These are phyloP conservation scores for Schrankia costaestrigalis DNA, from an alignment of 2,888 invertebrate species.

Conservation along the genomic window DNA sequence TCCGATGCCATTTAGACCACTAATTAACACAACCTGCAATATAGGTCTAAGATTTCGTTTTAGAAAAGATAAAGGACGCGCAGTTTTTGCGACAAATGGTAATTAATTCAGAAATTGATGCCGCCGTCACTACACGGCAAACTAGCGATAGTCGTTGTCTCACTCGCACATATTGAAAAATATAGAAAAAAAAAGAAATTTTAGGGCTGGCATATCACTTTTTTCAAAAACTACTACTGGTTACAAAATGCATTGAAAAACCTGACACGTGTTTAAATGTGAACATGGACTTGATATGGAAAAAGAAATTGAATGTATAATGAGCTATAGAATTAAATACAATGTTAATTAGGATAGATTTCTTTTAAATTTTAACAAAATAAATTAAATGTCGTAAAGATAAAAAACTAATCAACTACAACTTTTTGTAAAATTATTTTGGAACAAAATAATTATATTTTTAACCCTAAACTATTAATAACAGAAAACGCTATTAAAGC, in stretches of 20 bases:
- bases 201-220: slow-evolving; percentile 24
- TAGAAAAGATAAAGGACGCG: slow-evolving; percentile 78
- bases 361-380: too few relatives aligned
- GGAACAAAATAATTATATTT: too few relatives aligned
- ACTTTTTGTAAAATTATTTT: too few relatives aligned
- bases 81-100: slow-evolving; percentile 81
- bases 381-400: too few relatives aligned
- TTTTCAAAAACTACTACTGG: slow-evolving; percentile 15
- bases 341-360: too few relatives aligned
- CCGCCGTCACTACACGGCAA: slow-evolving; percentile 75
- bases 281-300: too few relatives aligned
- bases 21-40: slow-evolving; percentile 60
- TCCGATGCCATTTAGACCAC: slow-evolving; percentile 89
- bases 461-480: too few relatives aligned
- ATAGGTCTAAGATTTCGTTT: slow-evolving; percentile 64
- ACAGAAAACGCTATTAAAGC: too few relatives aligned
- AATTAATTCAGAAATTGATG: slow-evolving; percentile 81
- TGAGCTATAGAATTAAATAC: too few relatives aligned
- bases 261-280: slow-evolving; percentile 12
- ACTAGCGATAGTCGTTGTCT: slow-evolving; percentile 62
- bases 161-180: slow-evolving; percentile 46
- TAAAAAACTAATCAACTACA: too few relatives aligned
- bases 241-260: slow-evolving; percentile 10
- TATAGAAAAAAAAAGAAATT: slow-evolving; percentile 48
- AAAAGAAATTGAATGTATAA: too few relatives aligned